These are phyloP conservation scores for Drymonia ruficornis DNA, from an alignment of 2,888 invertebrate species.

Conservation along the genomic window DNA sequence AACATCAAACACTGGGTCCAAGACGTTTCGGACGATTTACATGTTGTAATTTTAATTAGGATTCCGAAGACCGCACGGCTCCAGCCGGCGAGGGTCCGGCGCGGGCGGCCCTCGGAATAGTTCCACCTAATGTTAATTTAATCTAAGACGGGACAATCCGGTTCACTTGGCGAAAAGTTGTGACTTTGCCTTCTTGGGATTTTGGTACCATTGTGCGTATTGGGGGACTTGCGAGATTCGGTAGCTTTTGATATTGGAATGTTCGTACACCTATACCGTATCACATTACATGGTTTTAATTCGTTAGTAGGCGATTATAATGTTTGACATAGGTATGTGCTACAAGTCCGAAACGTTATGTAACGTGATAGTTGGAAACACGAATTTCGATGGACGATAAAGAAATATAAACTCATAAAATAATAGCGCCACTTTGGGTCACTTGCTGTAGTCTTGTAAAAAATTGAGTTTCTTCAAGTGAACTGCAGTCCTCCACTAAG, in stretches of 20 bases:
- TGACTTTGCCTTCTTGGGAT: constrained; percentile 70
- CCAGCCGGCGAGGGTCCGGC: constrained; percentile 31
- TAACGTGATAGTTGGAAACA: too few species aligned
- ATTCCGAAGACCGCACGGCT: constrained; percentile 68
- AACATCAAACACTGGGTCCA: constrained; percentile 57
- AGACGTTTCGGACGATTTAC: constrained; percentile 72
- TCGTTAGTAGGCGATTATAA: too few species aligned
- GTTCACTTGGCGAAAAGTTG: constrained; percentile 64
- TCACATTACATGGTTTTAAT: too few species aligned
- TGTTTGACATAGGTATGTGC: too few species aligned
- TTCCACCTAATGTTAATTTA: constrained; percentile 83
- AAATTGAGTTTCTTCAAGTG: constrained; percentile 5
- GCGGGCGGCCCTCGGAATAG: constrained; percentile 59
- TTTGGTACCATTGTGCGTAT: constrained; percentile 47
- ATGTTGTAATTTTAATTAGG: constrained; percentile 83
- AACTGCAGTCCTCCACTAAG: constrained; percentile 37
- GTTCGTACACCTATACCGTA: not conserved
- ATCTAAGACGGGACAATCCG: constrained; percentile 76
- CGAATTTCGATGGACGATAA: too few species aligned
- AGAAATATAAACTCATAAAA: too few species aligned
- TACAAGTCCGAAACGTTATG: too few species aligned
- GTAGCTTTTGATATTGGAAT: too few species aligned
- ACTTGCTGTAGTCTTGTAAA: too few species aligned
- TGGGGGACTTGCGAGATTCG: constrained; percentile 9
- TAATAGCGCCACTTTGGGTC: too few species aligned